Conservation (phyloP, 2,888 invertebrate genomes). For the Drosophila robusta region DNA sequence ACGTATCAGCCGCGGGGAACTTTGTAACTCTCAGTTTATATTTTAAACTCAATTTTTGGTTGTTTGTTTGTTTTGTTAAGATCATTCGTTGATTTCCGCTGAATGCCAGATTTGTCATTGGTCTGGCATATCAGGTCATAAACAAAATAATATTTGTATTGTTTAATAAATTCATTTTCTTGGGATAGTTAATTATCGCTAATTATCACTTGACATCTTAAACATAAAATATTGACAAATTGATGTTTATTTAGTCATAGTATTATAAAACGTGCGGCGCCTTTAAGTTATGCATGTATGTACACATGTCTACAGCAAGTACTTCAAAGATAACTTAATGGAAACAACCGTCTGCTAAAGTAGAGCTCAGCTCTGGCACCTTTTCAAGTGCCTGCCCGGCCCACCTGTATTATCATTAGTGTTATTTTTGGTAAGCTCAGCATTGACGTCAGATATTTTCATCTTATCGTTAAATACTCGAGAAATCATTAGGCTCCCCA, state of each 20-base stretch:
- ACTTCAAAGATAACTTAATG: background rate
- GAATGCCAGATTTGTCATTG: slow-evolving; percentile 31
- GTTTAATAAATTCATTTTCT: slow-evolving; percentile 61
- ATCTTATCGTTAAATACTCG: slow-evolving; percentile 46
- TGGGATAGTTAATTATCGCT: slow-evolving; percentile 34
- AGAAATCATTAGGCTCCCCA: slow-evolving; percentile 7
- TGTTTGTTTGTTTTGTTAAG: slow-evolving; percentile 20
- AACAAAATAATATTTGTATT: slow-evolving; percentile 29
- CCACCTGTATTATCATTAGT: background rate
- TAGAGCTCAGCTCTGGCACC: background rate
- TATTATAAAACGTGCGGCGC: slow-evolving; percentile 3
- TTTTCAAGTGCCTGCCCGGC: background rate
- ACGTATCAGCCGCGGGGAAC: background rate
- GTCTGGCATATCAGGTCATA: slow-evolving; percentile 9
- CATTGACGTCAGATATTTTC: slow-evolving; percentile 53
- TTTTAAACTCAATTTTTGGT: slow-evolving; percentile 1
- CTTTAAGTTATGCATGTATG: background rate
- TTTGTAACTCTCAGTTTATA: slow-evolving; percentile 11
- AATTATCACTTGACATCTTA: slow-evolving; percentile 50
- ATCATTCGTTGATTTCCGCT: slow-evolving; percentile 31
- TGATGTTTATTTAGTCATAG: slow-evolving; percentile 11
- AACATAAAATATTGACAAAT: slow-evolving; percentile 27
- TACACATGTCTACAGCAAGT: background rate
- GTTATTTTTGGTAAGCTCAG: background rate
- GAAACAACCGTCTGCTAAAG: background rate